Evolutionary conservation across 2,797 vertebrate genomes (phyloP), one percentile per base, ranked within the genome.

Genomic region (Danio choprae): DNA sequence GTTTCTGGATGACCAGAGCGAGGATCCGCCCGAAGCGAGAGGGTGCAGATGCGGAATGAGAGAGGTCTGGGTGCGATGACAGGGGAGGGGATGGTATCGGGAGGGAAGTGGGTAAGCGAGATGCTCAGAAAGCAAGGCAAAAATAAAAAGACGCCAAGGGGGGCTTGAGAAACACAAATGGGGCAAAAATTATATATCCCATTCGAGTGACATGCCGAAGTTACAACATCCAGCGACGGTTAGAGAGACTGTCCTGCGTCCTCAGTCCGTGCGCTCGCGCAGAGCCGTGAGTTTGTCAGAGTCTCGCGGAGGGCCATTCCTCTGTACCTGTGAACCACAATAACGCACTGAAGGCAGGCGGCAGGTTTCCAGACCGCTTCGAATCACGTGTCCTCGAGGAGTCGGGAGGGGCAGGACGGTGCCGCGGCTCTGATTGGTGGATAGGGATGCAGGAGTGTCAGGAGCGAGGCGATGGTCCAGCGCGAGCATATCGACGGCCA

Each of bases 341-440:
- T 81, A 83, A 51, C 77, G 67, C 74, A 73, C 84, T 75, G 81
- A 74, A 72, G 63, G 74, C 85, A 80, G 91, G 87, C 91, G 89
- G 89, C 91, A 91, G 91, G 83, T 90, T 85, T 83, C 87, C 82
- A 88, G 88, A 68, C 81, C 86, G 85, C 86, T 88, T 87, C 82
- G 80, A 90, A 89, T 92, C 92, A 93, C 90, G 88, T 93, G 93
- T 84, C 84, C 80, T 73, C 18, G 83, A 74, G 64, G 65, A 64
- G 59, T 69, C 44, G 64, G 73, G 38, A 78, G 64, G 53, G 76
- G 70, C 43, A 16, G 44, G 74, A 60, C 18, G 68, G 85, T 68
- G 86, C 83, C 81, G 85, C 77, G 81, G 69, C 69, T 84, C 86
- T 91, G 89, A 94, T 93, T 94, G 94, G 93, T 51, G 85, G 92